Evolutionary conservation across 2,797 vertebrate genomes (phyloP), one percentile per base, ranked within the genome.

Genomic region (Pygocentrus nattereri): DNA sequence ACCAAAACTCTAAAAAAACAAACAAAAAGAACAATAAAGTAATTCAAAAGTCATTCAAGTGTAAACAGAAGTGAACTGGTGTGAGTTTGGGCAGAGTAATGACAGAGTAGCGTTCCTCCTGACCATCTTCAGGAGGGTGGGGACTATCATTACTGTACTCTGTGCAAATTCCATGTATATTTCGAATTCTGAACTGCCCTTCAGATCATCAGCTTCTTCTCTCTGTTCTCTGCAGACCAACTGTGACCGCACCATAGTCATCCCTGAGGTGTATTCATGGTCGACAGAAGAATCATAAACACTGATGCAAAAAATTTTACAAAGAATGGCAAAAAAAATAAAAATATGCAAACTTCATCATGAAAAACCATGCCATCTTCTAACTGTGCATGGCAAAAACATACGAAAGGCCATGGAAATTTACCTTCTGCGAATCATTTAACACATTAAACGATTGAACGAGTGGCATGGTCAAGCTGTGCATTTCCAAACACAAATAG

Each of bases 201-300:
- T 71, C 16, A 30, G 1, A 27, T 65, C 18, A 23, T 19, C 34
- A 54, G 25, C n/a, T n/a, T 15, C n/a, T 21, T 25, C 44, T 25
- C 54, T 49, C 73, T 49, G 59, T 25, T 15, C 10, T 67, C 27
- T 47, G 12, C 56, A 52, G 58, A 69, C 18, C 67, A 54, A 44
- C 61, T 52, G 23, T 65, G 44, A 16, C 44, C 18, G 47, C 68
- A 52, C 44, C 47, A 2, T 64, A 58, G 65, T 82, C 75, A 78
- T 78, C 81, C 81, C 81, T 82, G 81, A 82, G 81, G 74, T 82
- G 78, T 80, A 61, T 56, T 54, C 16, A 67, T 67, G 70, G 79
- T 74, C 34, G 13, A 72, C 38, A 72, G 49, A 50, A 72, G 25
- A 30, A 44, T 52, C 27, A 21, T 25, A 59, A 61, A 81, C 25